phyloP scores from a whole-genome alignment of 2,113 vertebrate species.

The Gymnogyps californianus region DNA sequence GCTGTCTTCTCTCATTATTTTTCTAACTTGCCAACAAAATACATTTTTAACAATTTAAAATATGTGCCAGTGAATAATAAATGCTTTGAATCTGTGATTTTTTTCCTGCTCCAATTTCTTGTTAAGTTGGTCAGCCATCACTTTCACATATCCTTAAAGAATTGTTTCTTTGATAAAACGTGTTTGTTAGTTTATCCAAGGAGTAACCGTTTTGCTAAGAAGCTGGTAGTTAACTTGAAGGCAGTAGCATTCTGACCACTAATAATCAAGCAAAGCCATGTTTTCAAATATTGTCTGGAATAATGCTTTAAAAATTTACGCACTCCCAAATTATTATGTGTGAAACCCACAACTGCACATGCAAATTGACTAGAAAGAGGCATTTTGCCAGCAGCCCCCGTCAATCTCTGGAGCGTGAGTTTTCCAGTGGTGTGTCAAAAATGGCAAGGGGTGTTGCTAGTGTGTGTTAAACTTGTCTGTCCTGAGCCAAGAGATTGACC shows the following conservation, averaged over 20 bases:
- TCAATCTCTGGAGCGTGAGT: background rate
- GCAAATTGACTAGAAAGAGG: conserved; percentile 39
- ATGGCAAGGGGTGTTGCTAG: conserved; percentile 11
- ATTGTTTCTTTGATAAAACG: background rate
- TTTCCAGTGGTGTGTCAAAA: conserved; percentile 59
- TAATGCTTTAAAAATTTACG: conserved; percentile 29
- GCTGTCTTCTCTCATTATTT: conserved; percentile 6
- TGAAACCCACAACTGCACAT: conserved; percentile 62
- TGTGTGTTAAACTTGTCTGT: background rate
- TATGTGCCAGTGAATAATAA: background rate
- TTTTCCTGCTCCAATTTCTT: background rate
- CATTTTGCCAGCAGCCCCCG: conserved; percentile 16
- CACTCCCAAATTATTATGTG: conserved; percentile 49
- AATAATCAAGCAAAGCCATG: background rate
- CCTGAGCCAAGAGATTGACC: conserved; percentile 36
- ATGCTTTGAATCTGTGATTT: background rate
- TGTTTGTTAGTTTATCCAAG: background rate
- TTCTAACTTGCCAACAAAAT: background rate
- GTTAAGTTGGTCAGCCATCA: background rate
- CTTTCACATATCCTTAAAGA: conserved; percentile 1
- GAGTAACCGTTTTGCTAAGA: background rate
- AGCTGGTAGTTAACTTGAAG: background rate
- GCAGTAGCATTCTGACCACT: conserved; percentile 8
- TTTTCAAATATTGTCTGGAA: conserved; percentile 44
- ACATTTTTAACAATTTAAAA: background rate